phyloP scores from a whole-genome alignment of 1,140 invertebrate genomes.

The Tribolium madens region DNA sequence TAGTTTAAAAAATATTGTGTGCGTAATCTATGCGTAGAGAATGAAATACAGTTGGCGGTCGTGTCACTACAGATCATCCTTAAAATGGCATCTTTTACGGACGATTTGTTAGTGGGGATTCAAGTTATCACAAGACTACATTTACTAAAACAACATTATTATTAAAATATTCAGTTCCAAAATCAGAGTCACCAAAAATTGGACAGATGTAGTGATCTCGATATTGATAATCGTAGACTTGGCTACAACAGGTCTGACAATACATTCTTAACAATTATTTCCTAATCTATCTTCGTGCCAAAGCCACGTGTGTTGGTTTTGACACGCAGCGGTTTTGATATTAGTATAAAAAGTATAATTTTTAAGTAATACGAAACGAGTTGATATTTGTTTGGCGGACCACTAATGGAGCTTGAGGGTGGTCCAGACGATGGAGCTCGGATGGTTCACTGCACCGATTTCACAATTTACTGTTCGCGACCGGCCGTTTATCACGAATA shows the following conservation, averaged over 20 bases:
- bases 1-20: slow-evolving; percentile 25
- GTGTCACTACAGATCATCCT: no score
- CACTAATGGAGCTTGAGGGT: slow-evolving; percentile 67
- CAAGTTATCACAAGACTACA: slow-evolving; percentile 57
- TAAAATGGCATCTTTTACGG: no score
- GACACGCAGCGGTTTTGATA: slow-evolving; percentile 25
- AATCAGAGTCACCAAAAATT: slow-evolving; percentile 39
- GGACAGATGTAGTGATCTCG: slow-evolving; percentile 41
- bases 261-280: slow-evolving; percentile 38
- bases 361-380: slow-evolving; percentile 36
- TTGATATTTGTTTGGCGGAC: slow-evolving; percentile 25
- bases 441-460: slow-evolving; percentile 77
- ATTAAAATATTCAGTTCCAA: slow-evolving; percentile 52
- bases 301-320: slow-evolving; percentile 19
- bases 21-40: slow-evolving; percentile 13
- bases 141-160: slow-evolving; percentile 53
- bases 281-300: slow-evolving; percentile 29
- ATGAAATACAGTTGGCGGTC: slow-evolving; percentile 16
- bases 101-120: no score
- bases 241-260: slow-evolving; percentile 45
- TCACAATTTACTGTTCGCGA: slow-evolving; percentile 83
- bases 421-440: slow-evolving; percentile 77
- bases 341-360: slow-evolving; percentile 37
- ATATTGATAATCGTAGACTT: slow-evolving; percentile 42
- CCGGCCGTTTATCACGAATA: slow-evolving; percentile 82